phyloP scores from a whole-genome alignment of 1,140 invertebrate genomes.

The Charaxes varanes region DNA sequence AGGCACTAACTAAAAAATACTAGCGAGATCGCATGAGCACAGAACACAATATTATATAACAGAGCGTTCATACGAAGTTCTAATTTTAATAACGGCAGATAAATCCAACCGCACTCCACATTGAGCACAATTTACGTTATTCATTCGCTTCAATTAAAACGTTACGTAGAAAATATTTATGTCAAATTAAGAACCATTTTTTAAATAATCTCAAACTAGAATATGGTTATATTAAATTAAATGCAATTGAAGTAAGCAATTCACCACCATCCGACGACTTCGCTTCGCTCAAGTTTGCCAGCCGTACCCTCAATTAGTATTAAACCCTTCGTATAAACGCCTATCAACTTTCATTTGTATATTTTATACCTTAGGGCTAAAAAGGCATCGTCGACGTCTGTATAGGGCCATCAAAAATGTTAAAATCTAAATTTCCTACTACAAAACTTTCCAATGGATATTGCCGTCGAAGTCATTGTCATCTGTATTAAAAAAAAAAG shows the following conservation, averaged over 20 bases:
- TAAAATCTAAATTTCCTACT: conserved; percentile 15
- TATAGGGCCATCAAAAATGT: conserved; percentile 25
- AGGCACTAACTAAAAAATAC: conserved; percentile 70
- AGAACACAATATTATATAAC: conserved; percentile 57
- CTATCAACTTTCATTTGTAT: conserved; percentile 20
- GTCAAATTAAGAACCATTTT: too few species aligned
- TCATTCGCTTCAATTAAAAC: too few species aligned
- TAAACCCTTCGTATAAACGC: not conserved
- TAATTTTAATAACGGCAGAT: too few species aligned
- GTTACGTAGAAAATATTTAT: too few species aligned
- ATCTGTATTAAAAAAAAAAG: conserved; percentile 4
- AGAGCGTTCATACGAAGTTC: not conserved
- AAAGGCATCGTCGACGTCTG: conserved; percentile 44
- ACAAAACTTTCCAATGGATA: conserved; percentile 13
- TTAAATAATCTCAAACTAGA: too few species aligned
- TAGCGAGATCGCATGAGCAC: conserved; percentile 72
- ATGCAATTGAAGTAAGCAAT: too few species aligned
- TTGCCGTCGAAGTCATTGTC: conserved; percentile 3
- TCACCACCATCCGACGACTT: too few species aligned
- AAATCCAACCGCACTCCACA: too few species aligned
- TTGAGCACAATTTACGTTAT: too few species aligned
- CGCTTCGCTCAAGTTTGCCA: too few species aligned
- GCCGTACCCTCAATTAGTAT: too few species aligned
- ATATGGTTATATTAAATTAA: too few species aligned
- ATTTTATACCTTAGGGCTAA: conserved; percentile 48